Evolutionary conservation across 2,113 vertebrate species (phyloP).

Genomic region (Mixornis gularis): DNA sequence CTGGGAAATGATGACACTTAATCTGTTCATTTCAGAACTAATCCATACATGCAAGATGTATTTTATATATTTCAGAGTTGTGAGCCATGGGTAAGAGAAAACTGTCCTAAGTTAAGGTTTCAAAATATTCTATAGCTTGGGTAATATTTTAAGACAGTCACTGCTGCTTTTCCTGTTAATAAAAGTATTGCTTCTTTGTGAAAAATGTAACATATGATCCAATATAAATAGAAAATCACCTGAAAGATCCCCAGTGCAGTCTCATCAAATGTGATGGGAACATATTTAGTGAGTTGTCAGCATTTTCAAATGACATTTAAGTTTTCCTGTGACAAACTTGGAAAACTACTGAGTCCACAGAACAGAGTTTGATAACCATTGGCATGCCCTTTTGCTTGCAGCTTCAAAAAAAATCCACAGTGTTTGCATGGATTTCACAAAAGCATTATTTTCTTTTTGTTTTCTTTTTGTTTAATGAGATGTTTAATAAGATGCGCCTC

Average conservation of each 20-base stretch:
- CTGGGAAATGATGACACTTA: not conserved
- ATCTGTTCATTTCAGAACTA: not conserved
- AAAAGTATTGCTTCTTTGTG: not conserved
- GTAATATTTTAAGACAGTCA: not conserved
- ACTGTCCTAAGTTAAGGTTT: not conserved
- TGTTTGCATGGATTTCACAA: not conserved
- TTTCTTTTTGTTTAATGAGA: not conserved
- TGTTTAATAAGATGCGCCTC: not conserved
- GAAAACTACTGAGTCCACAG: not conserved
- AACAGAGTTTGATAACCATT: not conserved
- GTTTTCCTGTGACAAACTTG: not conserved
- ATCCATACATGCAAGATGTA: not conserved
- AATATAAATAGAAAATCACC: slow-evolving; percentile 28
- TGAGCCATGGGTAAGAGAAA: not conserved
- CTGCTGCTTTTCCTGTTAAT: not conserved
- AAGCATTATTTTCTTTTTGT: not conserved
- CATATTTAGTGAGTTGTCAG: slow-evolving; percentile 36
- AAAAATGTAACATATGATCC: slow-evolving; percentile 14
- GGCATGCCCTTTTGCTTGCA: not conserved
- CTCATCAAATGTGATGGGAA: not conserved
- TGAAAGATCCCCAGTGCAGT: not conserved
- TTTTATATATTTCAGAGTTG: not conserved
- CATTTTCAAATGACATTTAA: slow-evolving; percentile 10
- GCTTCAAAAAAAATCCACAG: not conserved
- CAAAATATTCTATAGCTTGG: not conserved